phyloP scores from a whole-genome alignment of 2,888 invertebrate genomes.

The Spodoptera littoralis region DNA sequence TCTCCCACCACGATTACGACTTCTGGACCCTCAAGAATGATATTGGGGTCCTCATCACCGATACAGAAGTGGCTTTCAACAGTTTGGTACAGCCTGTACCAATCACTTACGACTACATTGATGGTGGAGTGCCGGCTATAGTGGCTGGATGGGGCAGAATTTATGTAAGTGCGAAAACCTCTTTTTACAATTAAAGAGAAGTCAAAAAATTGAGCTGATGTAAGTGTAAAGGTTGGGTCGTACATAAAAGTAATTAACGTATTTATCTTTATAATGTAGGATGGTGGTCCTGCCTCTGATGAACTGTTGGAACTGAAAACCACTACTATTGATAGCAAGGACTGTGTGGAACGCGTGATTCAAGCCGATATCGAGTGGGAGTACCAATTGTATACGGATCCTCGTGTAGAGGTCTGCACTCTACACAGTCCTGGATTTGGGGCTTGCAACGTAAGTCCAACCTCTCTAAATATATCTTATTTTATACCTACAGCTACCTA shows the following conservation, averaged over 20 bases:
- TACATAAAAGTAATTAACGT: no score
- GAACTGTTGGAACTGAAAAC: slow-evolving; percentile 55
- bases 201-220: no score
- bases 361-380: slow-evolving; percentile 51
- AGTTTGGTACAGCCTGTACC: slow-evolving; percentile 52
- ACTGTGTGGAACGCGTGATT: slow-evolving; percentile 53
- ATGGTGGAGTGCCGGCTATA: slow-evolving; percentile 50
- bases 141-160: slow-evolving; percentile 78
- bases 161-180: slow-evolving; percentile 55
- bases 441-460: slow-evolving; percentile 70
- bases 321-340: slow-evolving; percentile 56
- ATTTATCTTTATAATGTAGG: slow-evolving; percentile 11
- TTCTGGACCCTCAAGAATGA: slow-evolving; percentile 72
- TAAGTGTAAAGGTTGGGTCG: no score
- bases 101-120: slow-evolving; percentile 54
- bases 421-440: slow-evolving; percentile 63
- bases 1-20: slow-evolving; percentile 74
- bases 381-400: slow-evolving; percentile 60
- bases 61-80: slow-evolving; percentile 39
- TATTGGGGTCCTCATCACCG: slow-evolving; percentile 70
- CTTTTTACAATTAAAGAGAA: no score
- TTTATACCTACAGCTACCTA: no score
- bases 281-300: slow-evolving; percentile 64
- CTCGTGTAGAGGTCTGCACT: slow-evolving; percentile 71
- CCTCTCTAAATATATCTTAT: neutral